Evolutionary conservation across 2,113 vertebrate genomes (phyloP), one percentile per base, ranked within the genome.

Genomic region (Notechis scutatus): DNA sequence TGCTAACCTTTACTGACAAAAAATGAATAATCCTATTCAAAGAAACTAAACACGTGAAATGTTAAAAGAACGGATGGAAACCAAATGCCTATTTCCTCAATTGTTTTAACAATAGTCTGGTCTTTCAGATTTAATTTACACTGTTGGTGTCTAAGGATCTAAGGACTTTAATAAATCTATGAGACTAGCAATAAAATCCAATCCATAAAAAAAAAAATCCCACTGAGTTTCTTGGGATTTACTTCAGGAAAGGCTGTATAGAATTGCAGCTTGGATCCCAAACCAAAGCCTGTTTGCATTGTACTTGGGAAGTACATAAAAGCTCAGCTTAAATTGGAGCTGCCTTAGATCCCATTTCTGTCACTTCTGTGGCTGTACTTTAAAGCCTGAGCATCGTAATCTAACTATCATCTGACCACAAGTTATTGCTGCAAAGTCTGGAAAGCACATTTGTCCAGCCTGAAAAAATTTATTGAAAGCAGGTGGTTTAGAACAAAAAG

Each of bases 401-500:
- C 90, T 94, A 94, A 94, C 91, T 94, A 94, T 96, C 94, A 94
- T 21, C 91, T 95, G 93, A 54, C 93, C 94, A 93, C 69, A 96
- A 94, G 94, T 90, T 88, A 94, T 92, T 94, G 93, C 96, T 95
- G 88, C 94, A 92, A 96, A 96, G 91, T 96, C 92, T 96, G 94
- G 95, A 93, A 95, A 94, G 91, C 93, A 92, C 91, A 92, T 95
- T 95, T 92, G 64, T 95, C 94, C 96, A 96, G 94, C 93, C 95
- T 96, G 94, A 96, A 96, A 95, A 93, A 9, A 94, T 97, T 96
- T 93, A 94, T 86, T 94, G 95, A 91, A 97, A 96, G 95, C 93
- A 95, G 7, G 85, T 89, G 95, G 87, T 93, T 94, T 93, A 94
- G 94, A 96, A 96, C 93, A 96, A 0, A 91, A 59, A 69, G 93